Percentiles rank a stretch among this genome's conserved stretches.
Conservation (phyloP, 1,140 invertebrate genomes). For the Andrena cerasifolii region DNA sequence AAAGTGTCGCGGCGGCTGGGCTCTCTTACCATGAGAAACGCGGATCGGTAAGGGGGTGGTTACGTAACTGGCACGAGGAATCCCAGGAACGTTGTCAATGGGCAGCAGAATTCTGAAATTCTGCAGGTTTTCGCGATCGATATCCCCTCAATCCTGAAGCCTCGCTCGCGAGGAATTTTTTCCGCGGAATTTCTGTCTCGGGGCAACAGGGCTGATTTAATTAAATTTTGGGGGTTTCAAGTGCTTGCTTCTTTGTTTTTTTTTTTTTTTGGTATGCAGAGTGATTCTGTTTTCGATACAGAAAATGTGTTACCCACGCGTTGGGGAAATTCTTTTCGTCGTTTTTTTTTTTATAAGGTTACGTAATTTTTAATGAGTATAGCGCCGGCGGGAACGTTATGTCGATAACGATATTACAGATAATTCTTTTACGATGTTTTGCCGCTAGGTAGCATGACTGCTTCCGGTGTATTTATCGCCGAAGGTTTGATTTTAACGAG, state of each 20-base stretch:
- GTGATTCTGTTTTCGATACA: too few relatives aligned
- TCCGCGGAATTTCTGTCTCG: too few relatives aligned
- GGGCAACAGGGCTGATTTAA: too few relatives aligned
- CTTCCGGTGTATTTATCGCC: neutral
- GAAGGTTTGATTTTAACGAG: neutral
- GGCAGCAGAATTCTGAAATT: neutral
- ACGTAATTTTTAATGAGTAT: too few relatives aligned
- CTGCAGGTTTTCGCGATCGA: neutral
- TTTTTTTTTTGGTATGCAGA: neutral
- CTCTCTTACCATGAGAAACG: conserved; percentile 19
- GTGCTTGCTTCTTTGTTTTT: neutral
- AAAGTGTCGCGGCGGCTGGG: conserved; percentile 25
- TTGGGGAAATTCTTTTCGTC: too few relatives aligned
- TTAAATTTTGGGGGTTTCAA: too few relatives aligned
- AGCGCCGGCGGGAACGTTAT: too few relatives aligned
- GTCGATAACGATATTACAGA: too few relatives aligned
- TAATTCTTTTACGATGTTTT: neutral
- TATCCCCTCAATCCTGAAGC: too few relatives aligned
- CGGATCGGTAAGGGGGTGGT: conserved; percentile 13
- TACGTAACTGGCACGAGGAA: conserved; percentile 17
- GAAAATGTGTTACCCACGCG: too few relatives aligned
- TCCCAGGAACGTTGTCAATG: neutral
- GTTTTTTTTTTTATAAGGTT: too few relatives aligned
- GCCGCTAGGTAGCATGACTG: neutral
- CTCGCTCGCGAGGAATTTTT: neutral